Conservation (phyloP, 2,113 vertebrate genomes). For the Campylomormyrus numenius region DNA sequence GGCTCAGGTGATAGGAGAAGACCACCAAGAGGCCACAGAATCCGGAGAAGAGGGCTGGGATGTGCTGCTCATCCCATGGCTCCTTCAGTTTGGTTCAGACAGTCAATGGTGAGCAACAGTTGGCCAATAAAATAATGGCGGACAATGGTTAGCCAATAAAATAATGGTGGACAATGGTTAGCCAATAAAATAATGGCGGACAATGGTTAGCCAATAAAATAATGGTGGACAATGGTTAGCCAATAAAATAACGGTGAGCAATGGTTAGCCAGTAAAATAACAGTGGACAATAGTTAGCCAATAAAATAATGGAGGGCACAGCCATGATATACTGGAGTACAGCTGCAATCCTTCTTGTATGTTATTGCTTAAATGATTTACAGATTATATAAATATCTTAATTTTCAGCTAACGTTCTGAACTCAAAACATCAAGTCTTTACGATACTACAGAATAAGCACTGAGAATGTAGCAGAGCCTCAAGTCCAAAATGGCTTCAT, state of each 20-base stretch:
- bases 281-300: neutral
- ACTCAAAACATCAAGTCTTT: neutral
- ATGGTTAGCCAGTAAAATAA: neutral
- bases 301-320: no score
- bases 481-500: neutral
- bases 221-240: neutral
- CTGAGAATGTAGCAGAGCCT: neutral
- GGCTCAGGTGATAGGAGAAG: constrained; percentile 89
- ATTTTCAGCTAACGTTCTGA: neutral
- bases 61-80: constrained; percentile 91
- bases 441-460: neutral
- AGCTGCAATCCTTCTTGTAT: no score
- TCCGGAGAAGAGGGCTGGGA: constrained; percentile 85
- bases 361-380: neutral
- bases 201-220: neutral
- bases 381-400: neutral
- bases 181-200: neutral
- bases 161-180: neutral
- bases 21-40: constrained; percentile 92
- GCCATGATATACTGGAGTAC: no score
- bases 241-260: neutral
- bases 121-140: neutral
- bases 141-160: neutral
- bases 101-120: neutral
- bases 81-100: constrained; percentile 58